Conservation (phyloP, 1,140 invertebrate genomes). For the Saccostrea cuccullata region DNA sequence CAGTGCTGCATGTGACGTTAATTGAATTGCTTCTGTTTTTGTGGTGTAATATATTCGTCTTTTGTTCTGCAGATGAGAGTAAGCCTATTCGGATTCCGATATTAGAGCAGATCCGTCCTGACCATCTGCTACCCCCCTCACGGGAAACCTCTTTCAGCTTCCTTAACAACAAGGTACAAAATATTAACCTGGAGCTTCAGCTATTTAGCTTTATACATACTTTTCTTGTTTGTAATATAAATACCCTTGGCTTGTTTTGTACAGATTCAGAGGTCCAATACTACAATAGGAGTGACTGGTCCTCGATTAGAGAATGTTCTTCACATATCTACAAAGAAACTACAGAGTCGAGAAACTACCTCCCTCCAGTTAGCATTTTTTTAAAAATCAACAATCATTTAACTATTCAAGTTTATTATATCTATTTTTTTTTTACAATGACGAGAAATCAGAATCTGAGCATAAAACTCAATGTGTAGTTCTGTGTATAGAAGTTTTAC, state of each 20-base stretch:
- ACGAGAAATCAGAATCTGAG: not conserved
- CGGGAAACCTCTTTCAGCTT: constrained; percentile 52
- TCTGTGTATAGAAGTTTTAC: not conserved
- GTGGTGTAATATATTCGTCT: no score
- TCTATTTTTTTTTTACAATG: no score
- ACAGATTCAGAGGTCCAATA: constrained; percentile 52
- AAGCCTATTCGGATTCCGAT: constrained; percentile 49
- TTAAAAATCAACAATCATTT: not conserved
- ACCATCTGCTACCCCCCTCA: constrained; percentile 42
- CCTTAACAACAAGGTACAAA: constrained; percentile 29
- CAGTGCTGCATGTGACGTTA: not conserved
- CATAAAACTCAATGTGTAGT: not conserved
- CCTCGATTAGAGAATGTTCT: constrained; percentile 38
- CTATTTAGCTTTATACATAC: no score
- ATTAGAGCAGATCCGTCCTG: constrained; percentile 40
- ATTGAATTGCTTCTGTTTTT: not conserved
- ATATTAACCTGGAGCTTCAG: not conserved
- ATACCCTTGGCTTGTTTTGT: not conserved
- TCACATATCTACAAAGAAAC: constrained; percentile 63
- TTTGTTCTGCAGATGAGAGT: constrained; percentile 32
- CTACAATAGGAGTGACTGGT: constrained; percentile 46
- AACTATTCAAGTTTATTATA: not conserved
- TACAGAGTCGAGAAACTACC: constrained; percentile 56
- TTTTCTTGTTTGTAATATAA: no score
- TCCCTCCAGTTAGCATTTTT: constrained; percentile 43